Evolutionary conservation across 2,113 vertebrate species (phyloP).

Genomic region (Melanostigma gelatinosum): DNA sequence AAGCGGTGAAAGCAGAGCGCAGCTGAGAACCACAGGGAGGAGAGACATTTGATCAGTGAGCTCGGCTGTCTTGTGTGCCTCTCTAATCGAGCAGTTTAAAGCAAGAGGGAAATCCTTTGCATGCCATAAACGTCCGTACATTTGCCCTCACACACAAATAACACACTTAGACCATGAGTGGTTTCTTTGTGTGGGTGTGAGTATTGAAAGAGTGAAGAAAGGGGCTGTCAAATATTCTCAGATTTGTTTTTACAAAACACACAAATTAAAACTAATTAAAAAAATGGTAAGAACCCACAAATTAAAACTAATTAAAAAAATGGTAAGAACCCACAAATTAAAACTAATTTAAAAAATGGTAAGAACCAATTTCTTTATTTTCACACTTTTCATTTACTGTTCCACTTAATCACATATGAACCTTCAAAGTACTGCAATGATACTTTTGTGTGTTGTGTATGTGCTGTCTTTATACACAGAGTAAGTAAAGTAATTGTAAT

Average conservation of each 20-base stretch:
- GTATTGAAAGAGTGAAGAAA: background rate
- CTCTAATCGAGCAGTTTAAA: background rate
- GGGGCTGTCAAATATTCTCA: background rate
- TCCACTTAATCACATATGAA: background rate
- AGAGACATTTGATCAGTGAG: slow-evolving; percentile 40
- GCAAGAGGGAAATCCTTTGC: background rate
- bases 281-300: background rate
- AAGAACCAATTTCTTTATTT: background rate
- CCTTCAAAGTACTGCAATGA: background rate
- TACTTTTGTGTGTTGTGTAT: background rate
- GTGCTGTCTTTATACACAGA: background rate
- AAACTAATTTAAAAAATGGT: background rate
- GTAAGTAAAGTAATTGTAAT: background rate
- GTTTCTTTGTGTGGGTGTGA: background rate
- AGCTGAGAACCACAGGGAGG: slow-evolving; percentile 18
- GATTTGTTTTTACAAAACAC: background rate
- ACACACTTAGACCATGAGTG: background rate
- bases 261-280: background rate
- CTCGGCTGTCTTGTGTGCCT: slow-evolving; percentile 11
- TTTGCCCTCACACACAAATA: background rate
- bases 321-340: background rate
- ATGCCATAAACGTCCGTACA: background rate
- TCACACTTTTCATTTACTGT: slow-evolving; percentile 2
- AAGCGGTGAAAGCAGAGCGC: slow-evolving; percentile 15
- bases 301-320: background rate